Evolutionary conservation across 2,888 invertebrate species (phyloP), one percentile per base, ranked within the genome.

Genomic region (Oscheius sp.): DNA sequence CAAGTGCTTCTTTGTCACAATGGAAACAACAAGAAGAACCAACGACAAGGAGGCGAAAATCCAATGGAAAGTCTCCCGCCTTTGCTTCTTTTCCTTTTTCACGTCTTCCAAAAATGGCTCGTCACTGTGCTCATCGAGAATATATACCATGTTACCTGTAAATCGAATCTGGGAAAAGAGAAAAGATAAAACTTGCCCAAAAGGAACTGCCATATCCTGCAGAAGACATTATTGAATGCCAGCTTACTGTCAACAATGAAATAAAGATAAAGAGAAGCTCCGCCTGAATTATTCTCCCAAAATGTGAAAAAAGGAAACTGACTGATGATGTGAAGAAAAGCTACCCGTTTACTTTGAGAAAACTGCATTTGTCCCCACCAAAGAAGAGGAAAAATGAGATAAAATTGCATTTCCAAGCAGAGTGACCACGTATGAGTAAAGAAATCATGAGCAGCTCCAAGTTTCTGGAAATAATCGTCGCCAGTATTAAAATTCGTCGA

Each of bases 371-470:
- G 66, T 16, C 46, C 18, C 27, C 18, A 45, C 49, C 46, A 66
- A 27, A 66, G 46, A 1, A 52, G 3, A 1, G 66, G 66, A 49
- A 66, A 46, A n/a, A 66, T 5, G 13, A 52, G 27, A 46, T 66
- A 66, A 25, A 66, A 66, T 29, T 66, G 66, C 66, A 66, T 46
- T 66, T 66, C 66, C 66, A 66, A 23, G 29, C 49, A 46, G 7
- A 66, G 52, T 12, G 66, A 66, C 66, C 66, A 66, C 6, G 49
- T 66, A n/a, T 66, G 66, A 16, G 66, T 52, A 27, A 66, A 66
- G 46, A 52, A 16, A 29, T 66, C 66, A 27, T 66, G 43, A 6
- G 66, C 7, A 23, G 46, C 45, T 45, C 49, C 66, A 6, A 66
- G 25, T 25, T 45, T 41, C 16, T 43, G 18, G 35, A 61, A 61